phyloP scores from a whole-genome alignment of 2,113 vertebrate species.

The Geococcyx californianus region DNA sequence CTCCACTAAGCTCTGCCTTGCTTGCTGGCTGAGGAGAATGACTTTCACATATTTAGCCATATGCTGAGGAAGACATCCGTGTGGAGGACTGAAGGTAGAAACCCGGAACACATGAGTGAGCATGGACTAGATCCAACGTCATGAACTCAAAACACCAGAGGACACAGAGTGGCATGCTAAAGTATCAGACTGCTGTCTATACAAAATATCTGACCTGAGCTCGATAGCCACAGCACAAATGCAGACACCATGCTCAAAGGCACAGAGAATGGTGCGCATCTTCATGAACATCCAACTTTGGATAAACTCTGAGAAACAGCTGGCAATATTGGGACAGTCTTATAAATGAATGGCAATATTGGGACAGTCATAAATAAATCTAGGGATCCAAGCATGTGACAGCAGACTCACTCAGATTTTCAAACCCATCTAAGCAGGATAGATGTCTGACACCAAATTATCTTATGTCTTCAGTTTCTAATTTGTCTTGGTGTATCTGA shows the following conservation, averaged over 20 bases:
- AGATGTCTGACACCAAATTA: neutral
- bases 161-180: neutral
- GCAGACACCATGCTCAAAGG: neutral
- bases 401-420: neutral
- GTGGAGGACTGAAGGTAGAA: neutral
- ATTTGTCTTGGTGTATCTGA: neutral
- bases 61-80: neutral
- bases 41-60: neutral
- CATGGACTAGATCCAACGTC: neutral
- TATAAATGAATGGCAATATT: neutral
- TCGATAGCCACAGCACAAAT: neutral
- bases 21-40: neutral
- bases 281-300: neutral
- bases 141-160: neutral
- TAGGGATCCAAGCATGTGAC: neutral
- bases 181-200: rapidly evolving
- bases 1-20: neutral
- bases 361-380: neutral
- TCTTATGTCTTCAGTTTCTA: neutral
- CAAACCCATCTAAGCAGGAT: neutral
- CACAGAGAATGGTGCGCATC: neutral
- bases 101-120: neutral
- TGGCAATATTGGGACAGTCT: neutral
- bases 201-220: neutral
- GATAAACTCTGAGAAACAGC: rapidly evolving